Percentiles rank a stretch among this genome's conserved stretches.
phyloP scores from a whole-genome alignment of 2,113 vertebrate species.

The crab-eating macaque (Macaca fascicularis) region DNA sequence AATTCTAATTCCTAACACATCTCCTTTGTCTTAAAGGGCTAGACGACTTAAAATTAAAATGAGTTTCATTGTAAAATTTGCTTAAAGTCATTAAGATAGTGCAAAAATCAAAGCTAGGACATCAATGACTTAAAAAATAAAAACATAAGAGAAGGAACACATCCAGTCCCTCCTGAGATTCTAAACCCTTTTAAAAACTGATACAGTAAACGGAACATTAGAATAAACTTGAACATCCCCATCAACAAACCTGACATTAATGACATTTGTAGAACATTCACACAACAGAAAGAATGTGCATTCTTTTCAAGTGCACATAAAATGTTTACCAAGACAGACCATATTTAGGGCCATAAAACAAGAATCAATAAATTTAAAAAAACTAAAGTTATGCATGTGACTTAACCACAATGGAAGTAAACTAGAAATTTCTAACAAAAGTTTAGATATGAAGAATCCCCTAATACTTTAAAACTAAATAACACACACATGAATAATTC shows the following conservation, averaged over 20 bases:
- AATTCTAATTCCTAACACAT: neutral
- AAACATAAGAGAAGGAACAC: neutral
- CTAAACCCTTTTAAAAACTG: neutral
- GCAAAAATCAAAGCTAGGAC: neutral
- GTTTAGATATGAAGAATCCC: neutral
- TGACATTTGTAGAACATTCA: neutral
- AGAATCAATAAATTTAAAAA: neutral
- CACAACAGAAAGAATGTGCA: neutral
- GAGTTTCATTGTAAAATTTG: neutral
- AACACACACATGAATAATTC: neutral
- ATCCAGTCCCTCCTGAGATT: neutral
- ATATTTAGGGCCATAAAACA: neutral
- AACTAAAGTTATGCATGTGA: neutral
- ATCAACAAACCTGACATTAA: neutral
- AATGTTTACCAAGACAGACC: neutral
- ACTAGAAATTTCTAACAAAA: neutral
- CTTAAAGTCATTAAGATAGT: neutral
- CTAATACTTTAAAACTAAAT: neutral
- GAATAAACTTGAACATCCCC: neutral
- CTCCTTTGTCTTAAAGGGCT: neutral
- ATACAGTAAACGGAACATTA: neutral
- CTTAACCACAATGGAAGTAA: neutral
- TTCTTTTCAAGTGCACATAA: conserved; percentile 1
- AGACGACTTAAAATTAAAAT: neutral
- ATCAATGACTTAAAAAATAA: neutral